These are phyloP conservation scores for Prietella phreatophila DNA, from an alignment of 2,113 vertebrate genomes.

Conservation along the genomic window DNA sequence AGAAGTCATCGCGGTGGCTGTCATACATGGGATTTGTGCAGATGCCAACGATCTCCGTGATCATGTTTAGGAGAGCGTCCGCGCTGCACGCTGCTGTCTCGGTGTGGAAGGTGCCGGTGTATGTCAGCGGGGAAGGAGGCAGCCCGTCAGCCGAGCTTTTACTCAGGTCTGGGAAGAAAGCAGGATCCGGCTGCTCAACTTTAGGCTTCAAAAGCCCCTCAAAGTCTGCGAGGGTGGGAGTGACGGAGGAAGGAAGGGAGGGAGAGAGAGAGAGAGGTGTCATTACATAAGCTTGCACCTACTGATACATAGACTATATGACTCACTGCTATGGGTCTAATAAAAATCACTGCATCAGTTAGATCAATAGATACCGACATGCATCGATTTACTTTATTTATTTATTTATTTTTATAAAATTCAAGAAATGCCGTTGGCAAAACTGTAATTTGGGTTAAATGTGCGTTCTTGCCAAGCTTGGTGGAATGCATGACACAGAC, in stretches of 20 bases:
- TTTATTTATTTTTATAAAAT: neutral
- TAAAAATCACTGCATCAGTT: neutral
- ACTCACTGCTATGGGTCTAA: constrained; percentile 44
- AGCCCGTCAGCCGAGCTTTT: constrained; percentile 73
- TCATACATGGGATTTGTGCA: constrained; percentile 77
- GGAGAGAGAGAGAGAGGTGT: constrained; percentile 40
- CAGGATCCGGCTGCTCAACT: constrained; percentile 65
- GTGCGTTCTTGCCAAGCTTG: neutral
- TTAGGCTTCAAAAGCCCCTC: constrained; percentile 51
- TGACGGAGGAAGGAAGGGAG: constrained; percentile 2
- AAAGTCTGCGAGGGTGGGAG: constrained; percentile 24
- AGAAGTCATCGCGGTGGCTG: constrained; percentile 58
- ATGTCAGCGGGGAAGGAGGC: constrained; percentile 79
- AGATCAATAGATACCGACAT: constrained; percentile 9
- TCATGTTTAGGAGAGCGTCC: constrained; percentile 91
- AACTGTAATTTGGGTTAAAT: neutral
- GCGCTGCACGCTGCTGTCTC: constrained; percentile 81
- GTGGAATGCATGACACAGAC: neutral
- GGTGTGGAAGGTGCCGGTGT: constrained; percentile 82
- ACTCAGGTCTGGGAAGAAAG: constrained; percentile 80
- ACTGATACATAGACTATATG: constrained; percentile 44
- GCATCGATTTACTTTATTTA: neutral
- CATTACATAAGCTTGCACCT: constrained; percentile 53
- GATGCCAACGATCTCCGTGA: constrained; percentile 92
- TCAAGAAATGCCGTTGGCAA: neutral